Base-by-base conservation (phyloP, 2,797 vertebrate genomes). In the Anas bernieri region DNA sequence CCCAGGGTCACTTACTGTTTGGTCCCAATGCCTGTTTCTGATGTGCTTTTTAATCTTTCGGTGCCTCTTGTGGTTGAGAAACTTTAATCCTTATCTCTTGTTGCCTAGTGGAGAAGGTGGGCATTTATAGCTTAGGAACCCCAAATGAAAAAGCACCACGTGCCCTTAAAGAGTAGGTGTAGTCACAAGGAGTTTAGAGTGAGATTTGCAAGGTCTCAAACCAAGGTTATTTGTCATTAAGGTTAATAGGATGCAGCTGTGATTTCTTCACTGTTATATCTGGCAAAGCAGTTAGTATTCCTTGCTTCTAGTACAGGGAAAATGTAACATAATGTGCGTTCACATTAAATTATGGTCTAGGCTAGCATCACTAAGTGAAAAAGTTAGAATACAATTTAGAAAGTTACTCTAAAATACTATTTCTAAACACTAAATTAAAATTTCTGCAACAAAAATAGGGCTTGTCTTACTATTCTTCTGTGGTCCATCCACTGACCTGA, bases 61-160 rank as follows among this genome's bases (percentile, higher is more conserved):
- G 64, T 81, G 59, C 50, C 83, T 84, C 92, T 90, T 90, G 67
- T 80, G 21, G 77, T 83, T 83, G 69, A 78, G 73, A 81, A 68
- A 81, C 78, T 86, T 86, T 94, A 92, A 91, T 96, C 73, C 69
- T 67, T 35, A 6, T 33, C 76, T 90, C 80, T 86, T 83, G 54
- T 92, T 69, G 3, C 39, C 25, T 75, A 56, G 23, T 82, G 61
- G 39, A 86, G 37, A 69, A 69, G 52, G 43, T 67, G 80, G 54
- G 6, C 41, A 14, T 61, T 48, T 72, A 45, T 46, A 78, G 39
- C 54, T 78, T 3, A 1, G 69, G 28, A 91, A 13, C 9, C 33
- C 56, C 31, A 58, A 21, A 66, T 66, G 22, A 52, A 91, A 91
- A 94, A 61, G 9, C 7, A 52, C 12, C 17, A 15, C 9, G 3